These are phyloP conservation scores for Ephialtes manifestator DNA, from an alignment of 2,888 invertebrate species.

Conservation along the genomic window DNA sequence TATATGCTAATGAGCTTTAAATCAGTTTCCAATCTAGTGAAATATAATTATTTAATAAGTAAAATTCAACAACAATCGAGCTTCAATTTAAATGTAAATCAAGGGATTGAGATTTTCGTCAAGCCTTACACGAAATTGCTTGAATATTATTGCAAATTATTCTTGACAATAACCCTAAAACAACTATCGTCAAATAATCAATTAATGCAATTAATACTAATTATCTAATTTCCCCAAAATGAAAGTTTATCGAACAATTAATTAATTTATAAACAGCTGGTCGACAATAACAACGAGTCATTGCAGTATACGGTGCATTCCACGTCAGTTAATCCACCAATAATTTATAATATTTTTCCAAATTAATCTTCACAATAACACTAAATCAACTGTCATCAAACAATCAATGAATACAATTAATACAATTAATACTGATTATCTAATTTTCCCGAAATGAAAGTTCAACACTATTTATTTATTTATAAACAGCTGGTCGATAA, in stretches of 20 bases:
- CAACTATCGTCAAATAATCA: background rate
- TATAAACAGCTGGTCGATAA: background rate
- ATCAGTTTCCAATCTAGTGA: background rate
- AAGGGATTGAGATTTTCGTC: background rate
- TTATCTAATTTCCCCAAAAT: background rate
- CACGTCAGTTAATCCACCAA: too few species aligned
- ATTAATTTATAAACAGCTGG: background rate
- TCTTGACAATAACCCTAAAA: background rate
- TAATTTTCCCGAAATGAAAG: conserved; percentile 11
- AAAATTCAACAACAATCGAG: background rate
- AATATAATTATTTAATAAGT: background rate
- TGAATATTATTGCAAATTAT: background rate
- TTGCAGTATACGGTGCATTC: too few species aligned
- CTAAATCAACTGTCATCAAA: background rate
- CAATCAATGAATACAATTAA: conserved; percentile 4
- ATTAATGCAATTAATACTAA: conserved; percentile 13
- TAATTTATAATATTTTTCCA: background rate
- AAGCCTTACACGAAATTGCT: too few species aligned
- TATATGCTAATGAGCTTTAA: conserved; percentile 20
- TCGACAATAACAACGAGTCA: too few species aligned
- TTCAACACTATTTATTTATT: background rate
- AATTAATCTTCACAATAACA: conserved; percentile 1
- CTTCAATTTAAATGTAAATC: background rate
- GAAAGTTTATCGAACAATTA: background rate
- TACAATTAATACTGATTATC: conserved; percentile 9